Base-by-base conservation (phyloP, 53 echinoderm and acorn worm genomes). In the Pentamera pediparva region DNA sequence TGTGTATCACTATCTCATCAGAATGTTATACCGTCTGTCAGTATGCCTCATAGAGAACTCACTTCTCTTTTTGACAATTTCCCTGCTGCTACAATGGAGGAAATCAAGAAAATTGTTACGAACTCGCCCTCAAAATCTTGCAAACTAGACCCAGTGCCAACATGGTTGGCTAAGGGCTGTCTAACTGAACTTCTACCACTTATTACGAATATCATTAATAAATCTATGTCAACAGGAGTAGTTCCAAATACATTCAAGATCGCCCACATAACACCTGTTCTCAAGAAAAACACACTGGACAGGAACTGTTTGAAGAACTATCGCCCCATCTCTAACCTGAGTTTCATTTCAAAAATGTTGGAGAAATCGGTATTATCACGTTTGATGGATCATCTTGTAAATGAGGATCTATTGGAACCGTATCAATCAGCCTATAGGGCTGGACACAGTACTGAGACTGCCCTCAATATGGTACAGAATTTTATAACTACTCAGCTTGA, bases 381-480 rank as follows among this genome's bases (percentile, higher is more conserved):
- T 41, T 45, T 86, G 28, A 56, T 65, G 15, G 20, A 39, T 32
- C 48, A 82, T 30, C 75, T 82, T 75, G n/a, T 51, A 38, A 54
- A 40, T n/a, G 43, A 82, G 36, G 27, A 41, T 51, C 58, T 82
- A 15, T 62, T 69, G 24, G 83, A 82, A 65, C 55, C 83, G 20
- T 38, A 54, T 3, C 76, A 82, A 67, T 76, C 83, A 32, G 83
- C 76, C 1, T 82, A 67, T 19, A 64, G 65, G 36, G 34, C 37
- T 4, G 56, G 39, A 37, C 82, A 82, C 65, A 64, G 56, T 55
- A 82, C 83, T 17, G 76, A 82, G 56, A 76, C 83, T 39, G 83
- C 83, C 25, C 76, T 57, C 12, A 39, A 75, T 13, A 21, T 55
- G 50, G 56, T 82, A 12, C 45, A 62, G 32, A 76, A 76, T 19